Base-by-base conservation (phyloP, 1,140 invertebrate species). In the Lordiphosa collinella region DNA sequence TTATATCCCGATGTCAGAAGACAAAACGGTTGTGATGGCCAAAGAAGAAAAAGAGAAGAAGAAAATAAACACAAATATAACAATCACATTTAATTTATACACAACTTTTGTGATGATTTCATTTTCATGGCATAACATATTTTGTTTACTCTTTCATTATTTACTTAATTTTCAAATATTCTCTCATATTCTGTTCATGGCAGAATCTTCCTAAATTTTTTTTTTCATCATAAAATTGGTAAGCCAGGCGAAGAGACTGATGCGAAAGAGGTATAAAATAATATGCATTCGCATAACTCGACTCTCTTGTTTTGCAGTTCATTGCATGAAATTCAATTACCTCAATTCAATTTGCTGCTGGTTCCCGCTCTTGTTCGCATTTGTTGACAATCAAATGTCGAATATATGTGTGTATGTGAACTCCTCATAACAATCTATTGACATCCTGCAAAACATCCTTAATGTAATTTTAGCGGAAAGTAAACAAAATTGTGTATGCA, bases 401-500 rank as follows among this genome's bases (percentile, higher is more conserved):
- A 36, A 54, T 13, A 37, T 8, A 18, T 48, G 48, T 10, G 35
- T 69, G 52, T 60, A 65, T 41, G 74, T 73, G 63, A 74, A 54
- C 50, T 70, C 58, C 67, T 80, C 76, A 80, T 78, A 82, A 82
- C 78, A 84, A 84, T 85, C 73, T 85, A 84, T 73, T 84, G 68
- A 82, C 79, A 84, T 84, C 78, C 78, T 84, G 78, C 68, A 84
- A 84, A 84, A 84, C 78, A 84, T 84, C 78, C 78, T 84, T 84
- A 84, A 84, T 84, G 78, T 84, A 84, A 84, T 84, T 84, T 84
- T 70, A 84, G 79, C 78, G 78, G 68, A 84, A 78, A 78, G 78
- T 84, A 84, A 84, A 84, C 78, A 84, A 85, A 53, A 84, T 84
- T 84, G 64, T 65, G 78, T 85, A 84, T 84, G 79, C 78, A 84